Conservation (phyloP, 2,797 vertebrate species). For the Apodemus agrarius region DNA sequence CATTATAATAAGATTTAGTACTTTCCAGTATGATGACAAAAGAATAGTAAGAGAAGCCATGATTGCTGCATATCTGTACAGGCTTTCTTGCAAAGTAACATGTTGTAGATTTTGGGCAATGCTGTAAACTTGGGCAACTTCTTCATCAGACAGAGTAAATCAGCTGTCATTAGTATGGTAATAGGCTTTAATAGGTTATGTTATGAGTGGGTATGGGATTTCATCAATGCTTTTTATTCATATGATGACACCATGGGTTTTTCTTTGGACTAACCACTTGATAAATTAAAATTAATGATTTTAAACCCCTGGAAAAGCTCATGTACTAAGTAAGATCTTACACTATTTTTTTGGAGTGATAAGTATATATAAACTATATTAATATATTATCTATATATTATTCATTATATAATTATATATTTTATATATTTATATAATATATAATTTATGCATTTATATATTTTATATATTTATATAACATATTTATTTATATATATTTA, state of each 20-base stretch:
- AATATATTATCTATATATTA: no score
- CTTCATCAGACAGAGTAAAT: background rate
- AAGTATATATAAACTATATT: no score
- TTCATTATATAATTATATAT: no score
- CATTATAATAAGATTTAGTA: background rate
- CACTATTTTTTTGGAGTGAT: no score
- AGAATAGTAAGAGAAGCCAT: background rate
- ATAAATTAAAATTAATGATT: background rate
- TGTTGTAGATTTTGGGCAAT: background rate
- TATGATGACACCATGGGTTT: background rate
- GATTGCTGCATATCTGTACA: background rate
- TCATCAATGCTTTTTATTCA: background rate
- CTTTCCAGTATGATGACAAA: background rate
- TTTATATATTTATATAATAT: no score
- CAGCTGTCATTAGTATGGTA: background rate
- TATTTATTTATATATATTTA: no score
- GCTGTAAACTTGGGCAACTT: no score
- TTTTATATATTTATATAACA: no score
- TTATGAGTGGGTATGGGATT: background rate
- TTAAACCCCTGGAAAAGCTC: background rate
- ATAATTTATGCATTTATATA: no score
- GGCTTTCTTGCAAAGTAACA: background rate
- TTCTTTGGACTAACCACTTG: background rate
- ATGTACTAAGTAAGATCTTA: no score
- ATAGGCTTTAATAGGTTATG: background rate